Evolutionary conservation across 2,113 vertebrate genomes (phyloP).

Genomic region (Corythornis vintsioides): DNA sequence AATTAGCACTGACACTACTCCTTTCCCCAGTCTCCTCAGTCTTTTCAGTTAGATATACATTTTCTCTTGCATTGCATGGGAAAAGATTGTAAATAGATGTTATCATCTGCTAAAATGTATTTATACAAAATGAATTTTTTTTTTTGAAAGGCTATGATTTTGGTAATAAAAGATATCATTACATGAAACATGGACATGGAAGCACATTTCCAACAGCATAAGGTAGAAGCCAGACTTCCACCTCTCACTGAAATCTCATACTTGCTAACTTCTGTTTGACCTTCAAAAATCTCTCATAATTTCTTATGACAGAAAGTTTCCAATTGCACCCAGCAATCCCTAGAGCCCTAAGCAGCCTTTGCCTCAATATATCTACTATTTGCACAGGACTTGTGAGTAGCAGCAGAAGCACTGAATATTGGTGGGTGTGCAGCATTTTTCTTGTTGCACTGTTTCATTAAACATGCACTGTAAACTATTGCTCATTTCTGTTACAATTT

Average conservation of each 20-base stretch:
- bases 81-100: background rate
- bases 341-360: background rate
- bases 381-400: background rate
- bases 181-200: background rate
- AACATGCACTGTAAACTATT: background rate
- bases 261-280: background rate
- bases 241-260: background rate
- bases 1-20: background rate
- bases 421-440: background rate
- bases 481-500: background rate
- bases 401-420: background rate
- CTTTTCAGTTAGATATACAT: background rate
- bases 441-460: background rate
- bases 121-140: background rate
- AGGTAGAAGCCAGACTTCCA: background rate
- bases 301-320: background rate
- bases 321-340: background rate
- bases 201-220: background rate
- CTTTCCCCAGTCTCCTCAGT: fast-evolving
- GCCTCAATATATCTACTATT: background rate
- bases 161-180: background rate
- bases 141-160: background rate
- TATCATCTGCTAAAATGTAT: background rate
- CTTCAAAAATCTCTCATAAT: background rate
- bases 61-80: background rate